Evolutionary conservation across 2,113 vertebrate genomes (phyloP).

Genomic region (Donacobius atricapilla): DNA sequence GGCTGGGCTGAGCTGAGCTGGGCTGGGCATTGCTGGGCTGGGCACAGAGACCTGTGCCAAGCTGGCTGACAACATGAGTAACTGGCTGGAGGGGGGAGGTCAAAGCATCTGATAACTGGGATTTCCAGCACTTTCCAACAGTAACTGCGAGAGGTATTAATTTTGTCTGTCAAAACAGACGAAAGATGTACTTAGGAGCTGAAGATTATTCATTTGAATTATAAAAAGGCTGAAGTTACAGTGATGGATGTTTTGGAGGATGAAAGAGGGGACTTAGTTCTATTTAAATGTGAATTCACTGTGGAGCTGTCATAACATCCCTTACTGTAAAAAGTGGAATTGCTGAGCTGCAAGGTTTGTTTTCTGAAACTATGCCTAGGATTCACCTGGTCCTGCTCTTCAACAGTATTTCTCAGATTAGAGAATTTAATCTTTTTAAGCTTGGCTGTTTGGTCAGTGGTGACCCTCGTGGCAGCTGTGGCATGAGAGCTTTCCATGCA

Average conservation of each 20-base stretch:
- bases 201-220: conserved; percentile 59
- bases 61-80: background rate
- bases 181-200: conserved; percentile 25
- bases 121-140: background rate
- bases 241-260: conserved; percentile 46
- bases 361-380: conserved; percentile 15
- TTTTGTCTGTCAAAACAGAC: conserved; percentile 47
- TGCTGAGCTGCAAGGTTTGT: conserved; percentile 36
- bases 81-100: background rate
- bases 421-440: background rate
- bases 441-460: background rate
- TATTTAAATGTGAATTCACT: conserved; percentile 37
- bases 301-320: conserved; percentile 35
- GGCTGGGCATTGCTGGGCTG: background rate
- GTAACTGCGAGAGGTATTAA: conserved; percentile 22
- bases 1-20: too few relatives aligned
- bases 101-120: background rate
- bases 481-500: background rate
- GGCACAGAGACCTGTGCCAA: rapidly evolving
- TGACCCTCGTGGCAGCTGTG: background rate
- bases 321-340: conserved; percentile 4
- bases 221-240: conserved; percentile 46
- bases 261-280: conserved; percentile 30
- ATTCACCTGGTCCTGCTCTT: background rate
- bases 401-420: background rate